These are phyloP conservation scores for Acanthochromis polyacanthus DNA, from an alignment of 2,113 vertebrate genomes.

Conservation along the genomic window DNA sequence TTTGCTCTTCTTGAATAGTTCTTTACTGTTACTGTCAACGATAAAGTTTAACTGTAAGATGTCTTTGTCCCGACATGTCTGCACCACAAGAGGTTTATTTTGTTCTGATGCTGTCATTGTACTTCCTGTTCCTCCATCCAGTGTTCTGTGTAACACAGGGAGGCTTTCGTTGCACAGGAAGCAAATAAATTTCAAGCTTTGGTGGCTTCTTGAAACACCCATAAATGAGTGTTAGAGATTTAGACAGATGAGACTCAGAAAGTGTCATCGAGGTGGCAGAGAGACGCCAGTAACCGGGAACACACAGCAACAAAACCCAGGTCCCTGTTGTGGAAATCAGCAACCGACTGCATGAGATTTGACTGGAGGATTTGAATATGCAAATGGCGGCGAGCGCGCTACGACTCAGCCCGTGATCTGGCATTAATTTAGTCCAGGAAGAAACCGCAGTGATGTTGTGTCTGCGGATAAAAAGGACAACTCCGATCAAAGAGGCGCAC, in stretches of 20 bases:
- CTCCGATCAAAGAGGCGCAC: conserved; percentile 55
- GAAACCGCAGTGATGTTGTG: conserved; percentile 41
- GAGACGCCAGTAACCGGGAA: neutral
- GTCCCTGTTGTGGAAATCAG: conserved; percentile 46
- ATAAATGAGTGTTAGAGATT: too few species aligned
- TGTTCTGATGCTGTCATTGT: too few species aligned
- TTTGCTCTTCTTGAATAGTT: too few species aligned
- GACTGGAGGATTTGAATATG: conserved; percentile 72
- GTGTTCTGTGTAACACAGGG: too few species aligned
- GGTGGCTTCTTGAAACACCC: too few species aligned
- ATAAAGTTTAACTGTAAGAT: too few species aligned
- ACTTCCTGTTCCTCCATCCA: too few species aligned
- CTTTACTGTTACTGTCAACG: too few species aligned
- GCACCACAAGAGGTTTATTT: too few species aligned
- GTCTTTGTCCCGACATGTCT: too few species aligned
- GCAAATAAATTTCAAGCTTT: too few species aligned
- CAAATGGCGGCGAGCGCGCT: conserved; percentile 47
- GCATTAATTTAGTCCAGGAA: conserved; percentile 55
- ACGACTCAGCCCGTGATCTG: conserved; percentile 30
- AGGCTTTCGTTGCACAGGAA: too few species aligned
- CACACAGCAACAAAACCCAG: conserved; percentile 27
- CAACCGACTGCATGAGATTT: conserved; percentile 43
- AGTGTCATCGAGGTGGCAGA: neutral
- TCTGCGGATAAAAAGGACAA: conserved; percentile 54
- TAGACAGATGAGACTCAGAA: conserved; percentile 1